A percentile compares a stretch with the other conserved stretches of the same genome.
phyloP scores from a whole-genome alignment of 2,113 vertebrate genomes.

The Acanthisitta chloris region DNA sequence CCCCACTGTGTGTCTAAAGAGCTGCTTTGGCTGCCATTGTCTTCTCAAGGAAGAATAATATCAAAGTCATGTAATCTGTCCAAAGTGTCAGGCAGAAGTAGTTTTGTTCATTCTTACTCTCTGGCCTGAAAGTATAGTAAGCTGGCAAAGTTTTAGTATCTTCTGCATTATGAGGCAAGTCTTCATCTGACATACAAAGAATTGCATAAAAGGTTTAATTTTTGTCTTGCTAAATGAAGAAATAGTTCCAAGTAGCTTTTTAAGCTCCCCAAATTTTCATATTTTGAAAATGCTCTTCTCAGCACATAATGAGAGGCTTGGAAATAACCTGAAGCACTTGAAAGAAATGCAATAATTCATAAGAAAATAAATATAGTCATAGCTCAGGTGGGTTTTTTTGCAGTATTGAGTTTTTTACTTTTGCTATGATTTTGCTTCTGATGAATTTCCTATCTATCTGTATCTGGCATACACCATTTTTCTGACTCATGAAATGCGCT shows the following conservation, averaged over 20 bases:
- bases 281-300: background rate
- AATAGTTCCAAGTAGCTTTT: background rate
- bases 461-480: background rate
- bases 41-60: background rate
- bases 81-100: background rate
- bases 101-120: background rate
- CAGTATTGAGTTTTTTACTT: background rate
- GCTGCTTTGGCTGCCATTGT: background rate
- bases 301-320: background rate
- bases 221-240: background rate
- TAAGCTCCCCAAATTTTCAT: rapidly evolving
- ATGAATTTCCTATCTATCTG: background rate
- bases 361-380: background rate
- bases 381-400: rapidly evolving
- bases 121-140: background rate
- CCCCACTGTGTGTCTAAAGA: rapidly evolving
- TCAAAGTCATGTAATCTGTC: background rate
- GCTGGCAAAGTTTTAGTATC: background rate
- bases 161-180: background rate
- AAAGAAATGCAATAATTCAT: background rate
- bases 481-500: background rate
- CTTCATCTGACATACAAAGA: background rate
- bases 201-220: background rate
- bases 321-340: background rate
- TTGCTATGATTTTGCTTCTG: background rate